A percentile compares a stretch with the other conserved stretches of the same genome.
phyloP scores from a whole-genome alignment of 1,140 invertebrate species.

The Drosophila serrata region DNA sequence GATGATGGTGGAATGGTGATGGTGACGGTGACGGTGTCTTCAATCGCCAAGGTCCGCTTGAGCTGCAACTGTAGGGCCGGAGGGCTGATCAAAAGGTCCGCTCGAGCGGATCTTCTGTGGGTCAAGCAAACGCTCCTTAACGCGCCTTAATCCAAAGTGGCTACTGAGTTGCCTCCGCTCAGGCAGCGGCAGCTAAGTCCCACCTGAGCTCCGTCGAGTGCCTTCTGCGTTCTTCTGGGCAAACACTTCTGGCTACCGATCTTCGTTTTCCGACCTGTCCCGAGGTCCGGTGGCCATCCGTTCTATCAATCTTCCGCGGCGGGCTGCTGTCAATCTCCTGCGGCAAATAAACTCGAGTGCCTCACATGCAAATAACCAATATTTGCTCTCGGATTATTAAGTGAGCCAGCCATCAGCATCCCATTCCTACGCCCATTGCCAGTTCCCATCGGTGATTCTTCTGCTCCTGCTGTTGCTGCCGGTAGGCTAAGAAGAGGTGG shows the following conservation, averaged over 20 bases:
- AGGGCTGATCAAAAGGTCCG: slow-evolving; percentile 70
- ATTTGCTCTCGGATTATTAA: slow-evolving; percentile 81
- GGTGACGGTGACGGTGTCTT: slow-evolving; percentile 46
- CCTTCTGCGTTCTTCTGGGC: slow-evolving; percentile 55
- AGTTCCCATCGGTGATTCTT: slow-evolving; percentile 34
- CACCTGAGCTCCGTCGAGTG: slow-evolving; percentile 16
- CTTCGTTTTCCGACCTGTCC: slow-evolving; percentile 20
- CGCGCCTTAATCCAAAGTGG: slow-evolving; percentile 77
- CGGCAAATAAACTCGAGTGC: slow-evolving; percentile 81
- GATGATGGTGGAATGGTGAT: not conserved
- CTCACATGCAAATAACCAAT: slow-evolving; percentile 75
- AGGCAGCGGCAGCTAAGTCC: slow-evolving; percentile 38
- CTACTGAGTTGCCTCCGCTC: slow-evolving; percentile 71
- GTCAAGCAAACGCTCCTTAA: slow-evolving; percentile 69
- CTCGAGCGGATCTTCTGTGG: slow-evolving; percentile 64
- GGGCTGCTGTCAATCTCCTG: slow-evolving; percentile 78
- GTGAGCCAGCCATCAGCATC: slow-evolving; percentile 73
- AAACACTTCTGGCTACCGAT: slow-evolving; percentile 77
- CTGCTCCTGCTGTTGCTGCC: slow-evolving; percentile 21
- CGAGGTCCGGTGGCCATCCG: slow-evolving; percentile 26
- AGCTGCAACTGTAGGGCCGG: slow-evolving; percentile 74
- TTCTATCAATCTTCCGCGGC: slow-evolving; percentile 61
- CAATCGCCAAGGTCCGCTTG: slow-evolving; percentile 62
- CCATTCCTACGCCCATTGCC: slow-evolving; percentile 44
- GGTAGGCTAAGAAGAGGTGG: slow-evolving; percentile 1